Evolutionary conservation across 2,797 vertebrate genomes (phyloP), one percentile per base, ranked within the genome.

Genomic region (Rhinogobio ventralis): DNA sequence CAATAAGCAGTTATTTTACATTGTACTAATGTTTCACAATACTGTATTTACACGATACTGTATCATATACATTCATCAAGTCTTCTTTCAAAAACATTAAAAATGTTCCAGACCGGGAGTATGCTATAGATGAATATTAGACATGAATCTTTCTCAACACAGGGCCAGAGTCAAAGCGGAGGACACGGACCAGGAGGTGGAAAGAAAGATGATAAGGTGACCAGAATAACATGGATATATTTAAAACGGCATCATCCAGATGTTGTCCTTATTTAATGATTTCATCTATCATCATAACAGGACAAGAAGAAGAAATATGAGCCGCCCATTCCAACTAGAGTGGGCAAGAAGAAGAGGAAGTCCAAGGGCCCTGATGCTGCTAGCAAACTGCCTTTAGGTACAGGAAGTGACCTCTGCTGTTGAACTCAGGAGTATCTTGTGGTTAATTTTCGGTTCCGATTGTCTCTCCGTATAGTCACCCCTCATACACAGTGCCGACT

Each of bases 231-330:
- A 36, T 83, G n/a, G 8, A 25, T 51, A 7, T 74, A 51, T 64
- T 42, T 20, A 45, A 36, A 81, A 14, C 1, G 0, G 10, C 14
- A 51, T 51, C 4, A 8, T 28, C 8, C 28, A 45, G 20, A n/a
- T 20, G 30, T 69, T 39, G 4, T 67, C 7, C 7, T 19, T 62
- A 28, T 79, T 39, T 64, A 25, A 33, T 46, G 4, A 10, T 36
- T 60, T 1, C 14, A 13, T 71, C 67, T 53, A 33, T 78, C 11
- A 13, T 79, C 86, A 78, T 36, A 6, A 60, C 91, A 99, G 98
- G 98, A 99, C 91, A 99, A 99, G 94, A 99, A 99, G 89, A 99
- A 99, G 94, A 99, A 99, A 91, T 99, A 99, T 13, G 98, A 99
- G 88, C 98, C 98, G 33, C 98, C 98, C 0, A 98, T 99, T 89